Percentiles rank a stretch among this genome's conserved stretches.
These are phyloP conservation scores for Mugil cephalus DNA, from an alignment of 2,113 vertebrate species.

Conservation along the genomic window DNA sequence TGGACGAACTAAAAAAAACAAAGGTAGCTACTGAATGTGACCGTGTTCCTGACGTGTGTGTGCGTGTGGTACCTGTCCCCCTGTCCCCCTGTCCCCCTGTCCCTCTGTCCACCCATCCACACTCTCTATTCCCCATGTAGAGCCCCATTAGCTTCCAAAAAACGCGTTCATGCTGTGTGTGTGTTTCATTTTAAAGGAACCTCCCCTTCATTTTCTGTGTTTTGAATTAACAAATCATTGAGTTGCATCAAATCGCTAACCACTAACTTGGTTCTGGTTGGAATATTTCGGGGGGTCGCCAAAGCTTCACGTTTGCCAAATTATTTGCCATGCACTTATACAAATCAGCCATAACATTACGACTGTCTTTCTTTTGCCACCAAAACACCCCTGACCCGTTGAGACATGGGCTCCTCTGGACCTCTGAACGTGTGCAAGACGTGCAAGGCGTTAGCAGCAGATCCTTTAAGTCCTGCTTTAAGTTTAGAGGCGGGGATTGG, in stretches of 20 bases:
- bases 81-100: constrained; percentile 12
- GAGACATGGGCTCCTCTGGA: too few species aligned
- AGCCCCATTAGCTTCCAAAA: constrained; percentile 4
- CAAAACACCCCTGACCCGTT: too few species aligned
- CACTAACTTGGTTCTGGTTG: background rate
- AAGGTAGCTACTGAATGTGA: constrained; percentile 78
- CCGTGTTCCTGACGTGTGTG: constrained; percentile 51
- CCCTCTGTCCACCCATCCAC: too few species aligned
- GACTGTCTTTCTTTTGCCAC: too few species aligned
- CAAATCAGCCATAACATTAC: too few species aligned
- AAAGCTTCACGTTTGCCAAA: too few species aligned
- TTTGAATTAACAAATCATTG: constrained; percentile 7
- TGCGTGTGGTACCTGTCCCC: constrained; percentile 28
- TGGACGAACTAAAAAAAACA: constrained; percentile 83
- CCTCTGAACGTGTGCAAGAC: too few species aligned
- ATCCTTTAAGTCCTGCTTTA: too few species aligned
- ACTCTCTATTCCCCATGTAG: constrained; percentile 6
- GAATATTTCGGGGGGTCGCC: too few species aligned
- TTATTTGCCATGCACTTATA: too few species aligned
- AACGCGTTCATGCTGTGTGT: constrained; percentile 17
- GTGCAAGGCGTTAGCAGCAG: too few species aligned
- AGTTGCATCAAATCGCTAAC: constrained; percentile 59
- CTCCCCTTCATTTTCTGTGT: constrained; percentile 23
- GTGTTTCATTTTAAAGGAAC: constrained; percentile 33
- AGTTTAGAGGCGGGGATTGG: too few species aligned